Base-by-base conservation (phyloP, 1,140 invertebrate genomes). In the Dolichoris vasculosae region DNA sequence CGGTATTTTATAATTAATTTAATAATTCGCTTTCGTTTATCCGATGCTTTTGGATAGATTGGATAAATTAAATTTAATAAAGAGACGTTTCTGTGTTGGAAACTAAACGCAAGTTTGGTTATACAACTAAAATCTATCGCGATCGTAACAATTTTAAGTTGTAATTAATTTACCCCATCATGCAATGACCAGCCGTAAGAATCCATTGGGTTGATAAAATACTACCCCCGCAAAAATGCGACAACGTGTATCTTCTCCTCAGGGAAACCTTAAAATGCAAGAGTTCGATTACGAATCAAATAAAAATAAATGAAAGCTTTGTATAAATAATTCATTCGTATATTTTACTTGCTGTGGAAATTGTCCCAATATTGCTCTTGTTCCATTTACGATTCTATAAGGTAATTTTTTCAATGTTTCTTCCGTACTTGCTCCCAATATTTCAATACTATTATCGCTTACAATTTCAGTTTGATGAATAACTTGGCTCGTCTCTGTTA, bases 211-310 rank as follows among this genome's bases (percentile, higher is more conserved):
- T 15, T 23, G 82, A n/a, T 0, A 86, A 0, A 40, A 86, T 84
- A 46, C 55, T 86, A 8, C 86, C 86, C 0, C 86, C 82, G n/a
- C 86, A 86, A 55, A 86, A 86, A 55, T 86, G 86, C 7, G 32
- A 43, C 46, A 84, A 51, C 8, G 64, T 76, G 30, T 73, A 81
- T 59, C 78, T 86, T 76, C 86, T 81, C 30, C 85, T 63, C 38
- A 86, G 43, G 17, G 86, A 86, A 0, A 86, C 82, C 86, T 86
- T 26, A 59, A 82, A 84, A 20, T 0, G 4, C 15, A 51, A 17
- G 20, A 15, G 15, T 8, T 1, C 40, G 40, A 51, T 51, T 30
- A 11, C 55, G 55, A 30, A n/a, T 30, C 9, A 7, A 30, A 38
- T 35, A 35, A 51, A 55, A 59, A 35, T 59, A 78, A 7, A 55